A percentile compares a stretch with the other conserved stretches of the same genome.
phyloP scores from a whole-genome alignment of 2,888 invertebrate genomes.

The Trypoxylon attenuatum region DNA sequence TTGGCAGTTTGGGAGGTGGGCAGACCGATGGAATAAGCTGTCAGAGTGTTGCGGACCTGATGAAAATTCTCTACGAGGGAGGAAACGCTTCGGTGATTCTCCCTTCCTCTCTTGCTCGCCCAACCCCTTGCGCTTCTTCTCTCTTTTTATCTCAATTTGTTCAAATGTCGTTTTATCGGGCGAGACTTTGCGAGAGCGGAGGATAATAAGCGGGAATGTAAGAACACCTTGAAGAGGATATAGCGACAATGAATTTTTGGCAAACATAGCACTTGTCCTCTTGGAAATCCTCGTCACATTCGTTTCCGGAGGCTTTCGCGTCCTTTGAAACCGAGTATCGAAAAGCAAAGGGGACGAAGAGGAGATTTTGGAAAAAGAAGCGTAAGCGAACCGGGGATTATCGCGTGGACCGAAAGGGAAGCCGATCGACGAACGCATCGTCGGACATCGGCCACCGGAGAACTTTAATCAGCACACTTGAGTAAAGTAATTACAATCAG shows the following conservation, averaged over 20 bases:
- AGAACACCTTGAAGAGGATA: slow-evolving; percentile 12
- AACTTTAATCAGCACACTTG: slow-evolving; percentile 73
- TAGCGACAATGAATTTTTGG: slow-evolving; percentile 32
- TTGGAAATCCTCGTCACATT: background rate
- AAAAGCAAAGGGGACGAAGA: background rate
- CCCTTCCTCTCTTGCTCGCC: background rate
- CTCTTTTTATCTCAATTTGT: slow-evolving; percentile 35
- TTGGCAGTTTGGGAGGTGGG: slow-evolving; percentile 54
- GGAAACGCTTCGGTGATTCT: slow-evolving; percentile 39
- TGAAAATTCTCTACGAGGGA: slow-evolving; percentile 59
- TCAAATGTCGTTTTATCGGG: slow-evolving; percentile 38
- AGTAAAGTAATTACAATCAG: slow-evolving; percentile 74
- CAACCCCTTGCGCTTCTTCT: slow-evolving; percentile 5
- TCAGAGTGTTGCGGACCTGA: slow-evolving; percentile 60
- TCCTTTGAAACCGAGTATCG: background rate
- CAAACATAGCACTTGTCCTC: background rate
- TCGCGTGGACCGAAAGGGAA: slow-evolving; percentile 21
- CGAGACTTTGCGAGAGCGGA: slow-evolving; percentile 28
- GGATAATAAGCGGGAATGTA: slow-evolving; percentile 44
- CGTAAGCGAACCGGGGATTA: slow-evolving; percentile 63
- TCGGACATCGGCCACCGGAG: slow-evolving; percentile 65
- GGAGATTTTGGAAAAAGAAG: slow-evolving; percentile 36
- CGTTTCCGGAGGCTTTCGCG: background rate
- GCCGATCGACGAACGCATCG: no score
- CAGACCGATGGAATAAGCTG: slow-evolving; percentile 65